Base-by-base conservation (phyloP, 2,113 vertebrate genomes). In the Peromyscus polionotus region DNA sequence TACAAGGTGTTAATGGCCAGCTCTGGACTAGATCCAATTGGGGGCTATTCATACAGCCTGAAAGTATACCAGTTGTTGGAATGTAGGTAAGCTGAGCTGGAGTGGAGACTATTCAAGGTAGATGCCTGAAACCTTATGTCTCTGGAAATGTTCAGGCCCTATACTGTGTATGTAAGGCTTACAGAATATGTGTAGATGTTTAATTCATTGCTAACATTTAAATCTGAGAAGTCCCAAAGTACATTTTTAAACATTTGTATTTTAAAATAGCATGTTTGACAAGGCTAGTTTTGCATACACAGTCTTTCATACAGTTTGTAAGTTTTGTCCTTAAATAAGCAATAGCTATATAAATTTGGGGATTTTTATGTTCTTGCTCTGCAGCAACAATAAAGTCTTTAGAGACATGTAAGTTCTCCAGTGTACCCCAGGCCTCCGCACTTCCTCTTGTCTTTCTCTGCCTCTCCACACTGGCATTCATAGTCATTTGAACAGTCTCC, bases 121-220 rank as follows among this genome's bases (percentile, higher is more conserved):
- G 17, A 51, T 33, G 61, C 79, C 31, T 91, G 81, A 42, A 86
- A 16, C 7, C 13, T 0, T 17, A 19, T 39, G 31, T 20, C 42
- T 10, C 89, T 39, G 20, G 63, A 61, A n/a, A 17, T 36, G 1
- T 33, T 24, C 24, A 33, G 28, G 2, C 17, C 57, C 88, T 39
- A 19, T 0, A 22, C n/a, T 54, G 19, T 31, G 84, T 96, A 76
- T 54, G 1, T 91, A 85, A 80, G 7, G 28, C 7, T 48, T 72
- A 39, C 1, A 10, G 42, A 89, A 6, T 45, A 26, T 61, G 72
- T 76, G 90, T 70, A 75, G 24, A 85, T 42, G 67, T 87, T 63
- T 67, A 73, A n/a, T 42, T 87, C 13, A 84, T 89, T 48, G 24
- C 16, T 90, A 95, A 75, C 45, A 36, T 91, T 92, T 88, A 57